Conservation (phyloP, 2,797 vertebrate genomes). For the Mus spretus region DNA sequence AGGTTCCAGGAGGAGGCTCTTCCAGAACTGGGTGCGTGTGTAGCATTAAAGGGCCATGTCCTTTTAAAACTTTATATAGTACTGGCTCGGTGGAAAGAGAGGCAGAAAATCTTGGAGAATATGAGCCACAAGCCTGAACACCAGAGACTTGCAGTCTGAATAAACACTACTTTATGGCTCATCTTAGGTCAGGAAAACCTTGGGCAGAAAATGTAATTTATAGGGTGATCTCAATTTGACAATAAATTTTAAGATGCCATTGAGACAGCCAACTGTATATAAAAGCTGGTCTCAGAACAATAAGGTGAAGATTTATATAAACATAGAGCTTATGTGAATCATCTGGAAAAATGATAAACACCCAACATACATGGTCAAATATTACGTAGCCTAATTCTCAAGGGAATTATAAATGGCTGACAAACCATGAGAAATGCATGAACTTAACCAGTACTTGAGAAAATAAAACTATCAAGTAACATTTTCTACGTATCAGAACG, state of each 20-base stretch:
- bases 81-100: background rate
- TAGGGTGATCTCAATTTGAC: conserved; percentile 10
- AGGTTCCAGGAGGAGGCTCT: background rate
- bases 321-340: conserved; percentile 47
- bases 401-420: conserved; percentile 56
- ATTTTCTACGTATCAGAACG: conserved; percentile 39
- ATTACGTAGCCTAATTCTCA: conserved; percentile 62
- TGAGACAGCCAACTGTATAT: background rate
- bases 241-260: conserved; percentile 48
- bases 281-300: conserved; percentile 32
- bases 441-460: conserved; percentile 58
- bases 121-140: background rate
- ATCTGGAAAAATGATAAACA: conserved; percentile 67
- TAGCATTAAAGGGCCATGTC: background rate
- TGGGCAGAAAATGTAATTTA: conserved; percentile 56
- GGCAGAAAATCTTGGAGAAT: conserved; percentile 14
- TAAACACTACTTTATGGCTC: conserved; percentile 19
- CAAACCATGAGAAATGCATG: conserved; percentile 65
- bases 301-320: conserved; percentile 10
- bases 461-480: conserved; percentile 67
- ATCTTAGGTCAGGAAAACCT: background rate
- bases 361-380: conserved; percentile 28
- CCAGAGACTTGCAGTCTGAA: background rate
- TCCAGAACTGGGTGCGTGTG: background rate
- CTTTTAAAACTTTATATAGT: background rate